A percentile compares a stretch with the other conserved stretches of the same genome.
These are phyloP conservation scores for Erpetoichthys calabaricus DNA, from an alignment of 2,797 vertebrate genomes.

Conservation along the genomic window DNA sequence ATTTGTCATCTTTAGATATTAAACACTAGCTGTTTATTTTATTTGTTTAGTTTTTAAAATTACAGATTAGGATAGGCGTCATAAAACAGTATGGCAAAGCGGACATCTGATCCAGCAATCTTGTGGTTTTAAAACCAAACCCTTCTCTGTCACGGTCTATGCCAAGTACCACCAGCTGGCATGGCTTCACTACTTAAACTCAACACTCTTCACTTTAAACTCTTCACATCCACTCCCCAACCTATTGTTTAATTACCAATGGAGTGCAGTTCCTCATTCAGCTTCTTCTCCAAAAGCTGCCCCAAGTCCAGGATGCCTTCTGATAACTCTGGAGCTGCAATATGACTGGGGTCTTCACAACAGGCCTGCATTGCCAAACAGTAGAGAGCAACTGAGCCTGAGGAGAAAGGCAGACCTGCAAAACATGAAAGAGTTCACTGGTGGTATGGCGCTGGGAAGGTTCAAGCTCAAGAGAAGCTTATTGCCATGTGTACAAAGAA, in stretches of 20 bases:
- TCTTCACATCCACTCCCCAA: not conserved
- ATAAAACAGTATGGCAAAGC: constrained; percentile 3
- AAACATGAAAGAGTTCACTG: constrained; percentile 1
- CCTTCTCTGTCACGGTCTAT: no score
- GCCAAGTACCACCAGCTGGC: no score
- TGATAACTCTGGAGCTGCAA: constrained; percentile 2
- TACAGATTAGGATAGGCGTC: not conserved
- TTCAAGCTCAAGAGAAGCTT: not conserved
- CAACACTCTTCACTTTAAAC: no score
- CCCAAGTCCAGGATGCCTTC: constrained; percentile 7
- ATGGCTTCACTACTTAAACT: no score
- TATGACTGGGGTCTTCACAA: constrained; percentile 17
- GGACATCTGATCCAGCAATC: not conserved
- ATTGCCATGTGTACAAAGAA: not conserved
- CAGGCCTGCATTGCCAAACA: constrained; percentile 43
- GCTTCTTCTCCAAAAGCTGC: constrained; percentile 23
- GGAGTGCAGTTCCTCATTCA: constrained; percentile 22
- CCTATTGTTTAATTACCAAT: constrained; percentile 19
- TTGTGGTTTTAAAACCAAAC: not conserved
- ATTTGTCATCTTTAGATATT: not conserved
- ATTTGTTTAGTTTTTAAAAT: not conserved
- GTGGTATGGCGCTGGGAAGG: not conserved
- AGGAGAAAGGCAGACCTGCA: constrained; percentile 29
- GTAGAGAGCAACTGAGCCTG: constrained; percentile 34
- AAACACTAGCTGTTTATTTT: not conserved